These are phyloP conservation scores for Pherbina coryleti DNA, from an alignment of 2,888 invertebrate species.

Conservation along the genomic window DNA sequence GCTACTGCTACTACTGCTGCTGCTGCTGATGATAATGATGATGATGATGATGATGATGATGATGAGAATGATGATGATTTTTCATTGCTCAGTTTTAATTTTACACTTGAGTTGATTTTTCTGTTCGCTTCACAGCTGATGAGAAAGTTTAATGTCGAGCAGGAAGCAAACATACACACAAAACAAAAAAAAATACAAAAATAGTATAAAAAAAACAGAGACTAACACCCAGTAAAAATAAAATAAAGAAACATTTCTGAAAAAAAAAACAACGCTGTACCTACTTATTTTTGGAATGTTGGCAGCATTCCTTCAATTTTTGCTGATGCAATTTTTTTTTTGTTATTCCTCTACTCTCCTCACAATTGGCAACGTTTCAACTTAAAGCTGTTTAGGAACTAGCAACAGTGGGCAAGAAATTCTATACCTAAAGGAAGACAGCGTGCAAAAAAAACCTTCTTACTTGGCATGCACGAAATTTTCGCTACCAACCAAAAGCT, in stretches of 20 bases:
- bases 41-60: slow-evolving; percentile 49
- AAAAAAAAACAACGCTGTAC: neutral
- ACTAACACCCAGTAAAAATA: neutral
- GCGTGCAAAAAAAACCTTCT: neutral
- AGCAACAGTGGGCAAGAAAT: neutral
- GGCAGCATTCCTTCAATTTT: slow-evolving; percentile 7
- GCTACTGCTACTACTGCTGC: slow-evolving; percentile 21
- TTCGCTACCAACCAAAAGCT: neutral
- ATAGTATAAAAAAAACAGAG: neutral
- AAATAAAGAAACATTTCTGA: neutral
- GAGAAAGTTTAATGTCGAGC: slow-evolving; percentile 53
- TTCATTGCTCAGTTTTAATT: slow-evolving; percentile 68
- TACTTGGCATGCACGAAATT: neutral
- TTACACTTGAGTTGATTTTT: slow-evolving; percentile 65
- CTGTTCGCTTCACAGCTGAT: slow-evolving; percentile 55
- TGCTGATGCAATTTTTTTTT: neutral
- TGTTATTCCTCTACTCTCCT: neutral
- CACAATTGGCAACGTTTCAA: neutral
- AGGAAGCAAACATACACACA: neutral
- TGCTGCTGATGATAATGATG: no score
- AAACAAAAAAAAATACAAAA: neutral
- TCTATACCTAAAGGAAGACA: neutral
- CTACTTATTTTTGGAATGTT: slow-evolving; percentile 6
- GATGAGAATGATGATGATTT: slow-evolving; percentile 66
- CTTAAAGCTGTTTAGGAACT: neutral